Conservation (phyloP, 2,113 vertebrate species). For the Rhea pennata region DNA sequence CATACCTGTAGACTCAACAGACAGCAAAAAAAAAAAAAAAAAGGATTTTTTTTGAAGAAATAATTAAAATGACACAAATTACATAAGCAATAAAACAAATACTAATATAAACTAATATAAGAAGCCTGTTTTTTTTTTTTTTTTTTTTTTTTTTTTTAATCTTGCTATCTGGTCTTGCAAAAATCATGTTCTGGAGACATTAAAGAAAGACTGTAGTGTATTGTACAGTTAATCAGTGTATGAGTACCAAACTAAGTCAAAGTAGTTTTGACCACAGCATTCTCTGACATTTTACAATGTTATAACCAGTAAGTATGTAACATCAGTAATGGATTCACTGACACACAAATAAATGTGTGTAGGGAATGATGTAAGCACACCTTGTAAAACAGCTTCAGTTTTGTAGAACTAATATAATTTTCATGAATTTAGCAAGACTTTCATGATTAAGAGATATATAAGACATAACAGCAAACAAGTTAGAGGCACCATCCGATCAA, state of each 20-base stretch:
- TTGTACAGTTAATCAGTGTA: constrained; percentile 22
- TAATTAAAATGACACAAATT: neutral
- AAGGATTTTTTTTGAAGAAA: neutral
- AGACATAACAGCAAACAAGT: neutral
- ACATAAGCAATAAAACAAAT: neutral
- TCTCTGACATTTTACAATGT: constrained; percentile 60
- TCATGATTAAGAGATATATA: neutral
- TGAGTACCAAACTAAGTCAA: constrained; percentile 65
- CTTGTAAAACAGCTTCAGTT: neutral
- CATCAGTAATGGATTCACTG: constrained; percentile 70
- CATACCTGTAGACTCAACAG: constrained; percentile 46
- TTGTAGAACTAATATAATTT: neutral
- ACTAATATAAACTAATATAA: neutral
- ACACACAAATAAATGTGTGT: constrained; percentile 74
- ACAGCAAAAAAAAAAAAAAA: neutral
- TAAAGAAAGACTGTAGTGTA: neutral
- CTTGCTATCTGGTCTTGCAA: neutral
- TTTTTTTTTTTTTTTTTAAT: neutral
- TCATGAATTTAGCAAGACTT: neutral
- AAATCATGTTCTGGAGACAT: neutral
- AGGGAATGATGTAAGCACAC: constrained; percentile 81
- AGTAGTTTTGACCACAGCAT: constrained; percentile 78
- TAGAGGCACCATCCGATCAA: neutral
- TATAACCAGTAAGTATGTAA: constrained; percentile 33
- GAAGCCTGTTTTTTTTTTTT: neutral